Conservation (phyloP, 2,113 vertebrate species). For the Onychorhynchus coronatus region DNA sequence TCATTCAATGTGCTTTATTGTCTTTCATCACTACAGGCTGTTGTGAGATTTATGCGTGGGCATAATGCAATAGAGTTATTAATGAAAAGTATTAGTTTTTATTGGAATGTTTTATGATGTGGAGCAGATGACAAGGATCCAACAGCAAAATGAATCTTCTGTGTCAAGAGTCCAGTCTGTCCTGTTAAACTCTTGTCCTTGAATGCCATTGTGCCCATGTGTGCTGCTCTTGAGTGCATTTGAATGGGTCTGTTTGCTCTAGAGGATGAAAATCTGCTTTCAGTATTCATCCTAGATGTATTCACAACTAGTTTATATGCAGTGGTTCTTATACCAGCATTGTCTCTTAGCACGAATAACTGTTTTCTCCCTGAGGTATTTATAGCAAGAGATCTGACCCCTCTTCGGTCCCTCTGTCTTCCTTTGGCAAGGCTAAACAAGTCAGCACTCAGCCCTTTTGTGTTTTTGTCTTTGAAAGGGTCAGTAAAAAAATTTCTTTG, state of each 20-base stretch:
- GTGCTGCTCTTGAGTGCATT: background rate
- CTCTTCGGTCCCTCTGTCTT: background rate
- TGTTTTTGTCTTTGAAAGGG: background rate
- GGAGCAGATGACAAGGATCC: background rate
- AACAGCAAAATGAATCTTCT: background rate
- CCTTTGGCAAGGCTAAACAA: background rate
- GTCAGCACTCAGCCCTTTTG: background rate
- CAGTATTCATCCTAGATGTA: background rate
- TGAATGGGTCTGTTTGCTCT: background rate
- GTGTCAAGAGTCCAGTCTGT: background rate
- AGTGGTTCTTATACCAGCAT: background rate
- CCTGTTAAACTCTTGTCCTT: background rate
- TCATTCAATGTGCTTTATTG: background rate
- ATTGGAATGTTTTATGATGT: background rate
- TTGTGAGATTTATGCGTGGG: background rate
- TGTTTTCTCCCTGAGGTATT: background rate
- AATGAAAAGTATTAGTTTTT: background rate
- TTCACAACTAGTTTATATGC: background rate
- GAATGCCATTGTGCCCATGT: rapidly evolving
- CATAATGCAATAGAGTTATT: background rate
- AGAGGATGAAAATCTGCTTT: background rate
- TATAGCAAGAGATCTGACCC: background rate
- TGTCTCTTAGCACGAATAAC: background rate
- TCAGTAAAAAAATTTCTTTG: background rate
- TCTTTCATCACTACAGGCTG: background rate